Base-by-base conservation (phyloP, 2,888 invertebrate species). In the Pseudanteris insignis region DNA sequence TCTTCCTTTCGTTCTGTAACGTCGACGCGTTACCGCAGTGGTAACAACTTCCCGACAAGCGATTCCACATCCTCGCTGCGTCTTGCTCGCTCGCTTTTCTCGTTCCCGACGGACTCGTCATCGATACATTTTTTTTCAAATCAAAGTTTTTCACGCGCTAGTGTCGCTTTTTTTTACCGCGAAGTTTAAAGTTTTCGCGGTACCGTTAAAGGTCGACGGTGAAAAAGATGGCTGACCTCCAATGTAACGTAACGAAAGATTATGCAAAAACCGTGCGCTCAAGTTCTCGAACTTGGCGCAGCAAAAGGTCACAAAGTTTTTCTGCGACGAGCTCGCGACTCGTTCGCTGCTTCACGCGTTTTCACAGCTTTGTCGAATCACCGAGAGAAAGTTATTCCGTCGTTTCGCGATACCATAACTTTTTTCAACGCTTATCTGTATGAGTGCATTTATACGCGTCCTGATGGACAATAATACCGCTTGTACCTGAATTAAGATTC, bases 1-100 rank as follows among this genome's bases (percentile, higher is more conserved):
- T 63, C 59, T 51, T 57, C 55, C 53, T 51, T 57, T 62, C 57
- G 57, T 57, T 63, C 57, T 51, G 53, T 47, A 47, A 63, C 62
- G 55, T 62, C 51, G 51, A 55, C 57, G 62, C 62, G 41, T 63
- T 57, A 57, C 57, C 57, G 51, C 57, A 58, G 44, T 53, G 51
- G 53, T 53, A 57, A 53, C 63, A 53, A 63, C 63, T 63, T 63
- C 62, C 62, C 55, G 53, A 47, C 57, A 53, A 43, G 18, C 18
- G 43, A 57, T 63, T 58, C 53, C 57, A 63, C 53, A 63, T 63
- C 57, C 62, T 47, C 57, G 57, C 57, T 36, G 29, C 36, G 9
- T 57, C 53, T 44, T 32, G 8, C 38, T 58, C 37, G 9, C 26
- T 6, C 18, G 9, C 41, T 47, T 37, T 47, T 53, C 43, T 53